phyloP scores from a whole-genome alignment of 2,888 invertebrate genomes.

The Diarsia brunnea region DNA sequence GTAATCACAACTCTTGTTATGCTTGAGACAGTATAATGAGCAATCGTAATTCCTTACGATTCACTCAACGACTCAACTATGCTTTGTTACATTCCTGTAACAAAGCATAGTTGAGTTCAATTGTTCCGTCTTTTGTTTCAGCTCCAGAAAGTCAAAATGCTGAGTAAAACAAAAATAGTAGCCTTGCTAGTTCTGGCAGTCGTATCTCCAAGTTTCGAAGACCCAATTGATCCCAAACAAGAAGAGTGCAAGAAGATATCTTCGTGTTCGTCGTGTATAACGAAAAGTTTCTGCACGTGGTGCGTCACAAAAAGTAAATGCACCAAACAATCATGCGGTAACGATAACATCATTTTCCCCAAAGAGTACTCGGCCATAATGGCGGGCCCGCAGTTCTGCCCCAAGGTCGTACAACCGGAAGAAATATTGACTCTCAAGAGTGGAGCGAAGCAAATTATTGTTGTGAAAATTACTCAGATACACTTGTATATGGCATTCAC shows the following conservation, averaged over 20 bases:
- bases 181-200: slow-evolving; percentile 52
- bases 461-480: slow-evolving; percentile 83
- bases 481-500: slow-evolving; percentile 85
- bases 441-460: slow-evolving; percentile 75
- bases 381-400: slow-evolving; percentile 82
- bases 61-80: no score
- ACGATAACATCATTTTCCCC: slow-evolving; percentile 84
- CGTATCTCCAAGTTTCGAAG: slow-evolving; percentile 40
- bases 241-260: slow-evolving; percentile 68
- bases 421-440: slow-evolving; percentile 74
- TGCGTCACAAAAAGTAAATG: slow-evolving; percentile 84
- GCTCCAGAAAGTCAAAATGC: slow-evolving; percentile 50
- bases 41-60: no score
- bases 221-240: slow-evolving; percentile 55
- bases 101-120: slow-evolving; percentile 27
- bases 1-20: slow-evolving; percentile 1
- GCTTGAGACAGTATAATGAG: background rate
- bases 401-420: slow-evolving; percentile 76
- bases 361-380: slow-evolving; percentile 76
- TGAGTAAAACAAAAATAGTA: slow-evolving; percentile 43
- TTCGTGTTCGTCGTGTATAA: slow-evolving; percentile 80
- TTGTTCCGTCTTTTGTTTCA: slow-evolving; percentile 41
- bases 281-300: slow-evolving; percentile 79
- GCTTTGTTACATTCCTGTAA: no score
- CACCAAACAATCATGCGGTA: slow-evolving; percentile 81